Percentiles rank a stretch among this genome's conserved stretches.
phyloP scores from a whole-genome alignment of 1,140 invertebrate species.

The Battus philenor region DNA sequence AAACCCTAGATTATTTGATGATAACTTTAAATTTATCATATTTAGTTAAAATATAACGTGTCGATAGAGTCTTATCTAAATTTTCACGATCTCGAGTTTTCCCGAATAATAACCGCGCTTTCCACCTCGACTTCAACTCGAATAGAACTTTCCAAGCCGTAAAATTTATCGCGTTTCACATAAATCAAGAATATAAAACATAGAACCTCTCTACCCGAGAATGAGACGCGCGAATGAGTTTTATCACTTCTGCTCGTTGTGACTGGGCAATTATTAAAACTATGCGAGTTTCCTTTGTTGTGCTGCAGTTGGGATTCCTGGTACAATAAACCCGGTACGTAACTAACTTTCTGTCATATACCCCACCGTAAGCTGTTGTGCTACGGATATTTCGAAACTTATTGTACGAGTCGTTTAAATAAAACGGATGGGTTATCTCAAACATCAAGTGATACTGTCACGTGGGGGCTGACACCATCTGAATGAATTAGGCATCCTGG shows the following conservation, averaged over 20 bases:
- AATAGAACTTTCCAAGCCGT: conserved; percentile 26
- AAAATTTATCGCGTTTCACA: conserved; percentile 28
- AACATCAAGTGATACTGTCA: too few species aligned
- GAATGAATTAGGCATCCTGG: too few species aligned
- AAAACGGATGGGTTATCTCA: too few species aligned
- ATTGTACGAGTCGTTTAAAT: neutral
- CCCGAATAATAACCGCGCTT: too few species aligned
- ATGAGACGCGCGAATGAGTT: conserved; percentile 19
- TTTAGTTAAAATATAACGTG: too few species aligned
- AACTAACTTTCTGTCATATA: conserved; percentile 1
- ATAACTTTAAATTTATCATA: too few species aligned
- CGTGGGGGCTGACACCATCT: too few species aligned
- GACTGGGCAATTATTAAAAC: conserved; percentile 23
- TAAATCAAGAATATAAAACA: conserved; percentile 34
- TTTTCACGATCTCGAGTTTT: too few species aligned
- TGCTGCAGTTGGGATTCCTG: neutral
- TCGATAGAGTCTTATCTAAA: too few species aligned
- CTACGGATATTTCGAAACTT: conserved; percentile 2
- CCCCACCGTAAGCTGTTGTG: conserved; percentile 4
- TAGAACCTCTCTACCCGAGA: conserved; percentile 16
- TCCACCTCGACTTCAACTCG: conserved; percentile 18
- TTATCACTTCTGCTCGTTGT: conserved; percentile 23
- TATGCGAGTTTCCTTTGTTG: conserved; percentile 16
- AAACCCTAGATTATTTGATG: too few species aligned
- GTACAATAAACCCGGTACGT: conserved; percentile 1